These are phyloP conservation scores for Romanogobio albipinnatus DNA, from an alignment of 2,113 vertebrate species.

Conservation along the genomic window DNA sequence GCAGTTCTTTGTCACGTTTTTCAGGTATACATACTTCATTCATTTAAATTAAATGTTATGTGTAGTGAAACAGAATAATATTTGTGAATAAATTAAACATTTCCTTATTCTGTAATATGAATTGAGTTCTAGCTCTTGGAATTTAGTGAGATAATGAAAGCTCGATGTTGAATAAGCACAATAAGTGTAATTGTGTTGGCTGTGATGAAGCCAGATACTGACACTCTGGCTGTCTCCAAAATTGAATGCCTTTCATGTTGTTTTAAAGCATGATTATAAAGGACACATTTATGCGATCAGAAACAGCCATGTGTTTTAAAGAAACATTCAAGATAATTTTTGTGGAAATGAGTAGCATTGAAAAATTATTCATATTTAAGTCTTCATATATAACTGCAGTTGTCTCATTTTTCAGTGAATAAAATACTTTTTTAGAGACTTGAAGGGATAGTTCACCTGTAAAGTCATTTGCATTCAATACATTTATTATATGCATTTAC, in stretches of 20 bases:
- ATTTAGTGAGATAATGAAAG: slow-evolving; percentile 20
- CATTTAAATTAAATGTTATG: background rate
- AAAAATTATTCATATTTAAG: too few relatives aligned
- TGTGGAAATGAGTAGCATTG: too few relatives aligned
- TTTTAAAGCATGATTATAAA: too few relatives aligned
- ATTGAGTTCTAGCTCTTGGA: background rate
- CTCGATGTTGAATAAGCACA: slow-evolving; percentile 8
- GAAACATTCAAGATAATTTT: too few relatives aligned
- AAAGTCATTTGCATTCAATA: too few relatives aligned
- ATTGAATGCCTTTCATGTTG: background rate
- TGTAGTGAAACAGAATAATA: background rate
- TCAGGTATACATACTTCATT: slow-evolving; percentile 77
- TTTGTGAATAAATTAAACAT: background rate
- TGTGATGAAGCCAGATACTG: slow-evolving; percentile 65
- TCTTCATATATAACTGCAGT: too few relatives aligned
- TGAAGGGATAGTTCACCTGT: too few relatives aligned
- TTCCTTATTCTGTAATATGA: background rate
- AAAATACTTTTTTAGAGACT: too few relatives aligned
- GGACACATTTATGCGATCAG: too few relatives aligned
- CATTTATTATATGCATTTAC: too few relatives aligned
- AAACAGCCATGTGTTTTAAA: too few relatives aligned
- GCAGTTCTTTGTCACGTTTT: slow-evolving; percentile 94
- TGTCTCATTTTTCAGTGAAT: too few relatives aligned
- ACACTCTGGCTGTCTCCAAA: slow-evolving; percentile 53
- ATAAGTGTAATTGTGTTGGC: slow-evolving; percentile 52